Base-by-base conservation (phyloP, 2,888 invertebrate genomes). In the Drosophila multiciliata region DNA sequence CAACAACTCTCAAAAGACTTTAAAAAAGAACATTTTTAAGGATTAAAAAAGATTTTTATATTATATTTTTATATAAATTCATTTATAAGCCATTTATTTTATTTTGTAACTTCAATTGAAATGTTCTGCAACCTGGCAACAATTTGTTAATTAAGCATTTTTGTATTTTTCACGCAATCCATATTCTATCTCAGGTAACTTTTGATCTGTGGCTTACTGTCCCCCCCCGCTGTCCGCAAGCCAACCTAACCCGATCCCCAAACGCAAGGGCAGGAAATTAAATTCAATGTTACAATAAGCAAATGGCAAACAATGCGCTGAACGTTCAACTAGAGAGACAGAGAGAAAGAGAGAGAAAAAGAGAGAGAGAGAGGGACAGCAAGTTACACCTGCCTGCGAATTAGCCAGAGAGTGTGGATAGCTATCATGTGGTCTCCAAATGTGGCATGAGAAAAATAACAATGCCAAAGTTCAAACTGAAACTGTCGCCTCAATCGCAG, bases 241-340 rank as follows among this genome's bases (percentile, higher is more conserved):
- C 20, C 12, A 20, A 8, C 17, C 35, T 17, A 12, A 15, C 48
- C 26, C 49, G 15, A 20, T 15, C 29, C 6, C 35, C n/a, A n/a
- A 49, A 29, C 38, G 33, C 67, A 26, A 38, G 6, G 26, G 23
- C 78, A 84, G 84, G 84, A 84, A 84, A 84, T 84, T 87, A 85
- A 66, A 82, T 84, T 84, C 64, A 62, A 75, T 65, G 66, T 68
- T 54, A 76, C 70, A 86, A 85, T 70, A 66, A 64, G 38, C 61
- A 49, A 66, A 60, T 23, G 17, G 40, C 54, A 60, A 62, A 42
- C 63, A 42, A 54, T 26, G 57, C 49, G 35, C 48, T 11, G 35
- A 12, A 26, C 60, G 7, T 33, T 32, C 38, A 36, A 36, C 20
- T 50, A 38, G 48, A 45, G 33, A 49, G 17, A 26, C 4, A 33